Evolutionary conservation across 2,797 vertebrate species (phyloP), one percentile per base, ranked within the genome.

Genomic region (Rhynchotus rufescens): DNA sequence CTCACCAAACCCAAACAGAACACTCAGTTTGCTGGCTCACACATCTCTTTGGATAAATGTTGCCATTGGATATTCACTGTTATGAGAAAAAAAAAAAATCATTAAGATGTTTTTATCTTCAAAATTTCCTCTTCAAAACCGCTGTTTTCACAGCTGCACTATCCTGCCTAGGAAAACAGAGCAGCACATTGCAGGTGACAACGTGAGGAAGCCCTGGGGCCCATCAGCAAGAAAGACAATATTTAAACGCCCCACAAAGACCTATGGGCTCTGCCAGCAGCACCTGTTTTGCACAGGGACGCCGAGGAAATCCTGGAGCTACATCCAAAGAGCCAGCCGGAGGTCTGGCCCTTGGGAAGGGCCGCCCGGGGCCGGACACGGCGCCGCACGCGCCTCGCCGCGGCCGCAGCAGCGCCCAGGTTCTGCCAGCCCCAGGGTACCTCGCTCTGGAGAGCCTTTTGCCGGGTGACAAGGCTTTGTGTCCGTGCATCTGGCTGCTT

Each of bases 201-300:
- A 72, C 49, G 78, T 2, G 45, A 92, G 84, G 72, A 93, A 92
- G 67, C 36, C 68, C 68, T 91, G 78, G 92, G 79, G 89, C 74
- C 4, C 32, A 44, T 52, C 65, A 88, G 65, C 47, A 86, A 94
- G 78, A 83, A 93, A 88, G 69, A 95, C 26, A 32, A 64, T 59
- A 86, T 93, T 93, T 91, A 95, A 93, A 92, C 93, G 66, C 68
- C 56, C 47, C 26, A 56, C 20, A 80, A 89, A 96, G 83, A 97
- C 96, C 96, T 96, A 96, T 89, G 89, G 80, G 73, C 83, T 62
- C 66, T 91, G 79, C 36, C 0, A 0, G 84, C 73, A 81, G 88
- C 93, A 95, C 79, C 87, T 95, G 93, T 68, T 88, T 56, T 68
- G 51, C 12, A 1, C 54, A 73, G 57, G 59, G 80, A 95, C 79